These are phyloP conservation scores for Clamator glandarius DNA, from an alignment of 2,797 vertebrate species.

Conservation along the genomic window DNA sequence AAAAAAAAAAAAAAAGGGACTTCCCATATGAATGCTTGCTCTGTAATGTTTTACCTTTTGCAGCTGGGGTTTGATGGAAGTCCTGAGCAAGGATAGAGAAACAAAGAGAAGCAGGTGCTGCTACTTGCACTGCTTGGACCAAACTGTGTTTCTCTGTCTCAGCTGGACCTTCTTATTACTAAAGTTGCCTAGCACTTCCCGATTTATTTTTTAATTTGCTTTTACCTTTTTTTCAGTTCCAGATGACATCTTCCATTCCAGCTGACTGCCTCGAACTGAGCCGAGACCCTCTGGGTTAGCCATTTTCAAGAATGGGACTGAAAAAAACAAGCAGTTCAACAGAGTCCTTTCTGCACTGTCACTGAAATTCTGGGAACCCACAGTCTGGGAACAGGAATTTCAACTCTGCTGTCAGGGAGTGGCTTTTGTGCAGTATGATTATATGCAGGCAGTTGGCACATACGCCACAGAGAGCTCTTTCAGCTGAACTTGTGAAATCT, in stretches of 20 bases:
- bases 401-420: background rate
- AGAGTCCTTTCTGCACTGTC: background rate
- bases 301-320: background rate
- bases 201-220: background rate
- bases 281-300: background rate
- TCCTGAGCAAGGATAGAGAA: background rate
- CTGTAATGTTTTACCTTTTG: background rate
- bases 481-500: background rate
- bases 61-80: background rate
- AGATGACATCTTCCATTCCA: background rate
- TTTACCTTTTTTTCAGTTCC: background rate
- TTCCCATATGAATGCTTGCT: background rate
- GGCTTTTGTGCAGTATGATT: background rate
- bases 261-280: background rate
- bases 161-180: background rate
- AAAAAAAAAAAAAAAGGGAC: background rate
- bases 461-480: background rate
- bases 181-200: background rate
- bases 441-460: background rate
- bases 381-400: conserved; percentile 18
- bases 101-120: background rate
- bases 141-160: background rate
- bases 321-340: background rate
- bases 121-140: background rate
- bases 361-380: background rate